Conservation (phyloP, 2,888 invertebrate genomes). For the Cheilosia grossa region DNA sequence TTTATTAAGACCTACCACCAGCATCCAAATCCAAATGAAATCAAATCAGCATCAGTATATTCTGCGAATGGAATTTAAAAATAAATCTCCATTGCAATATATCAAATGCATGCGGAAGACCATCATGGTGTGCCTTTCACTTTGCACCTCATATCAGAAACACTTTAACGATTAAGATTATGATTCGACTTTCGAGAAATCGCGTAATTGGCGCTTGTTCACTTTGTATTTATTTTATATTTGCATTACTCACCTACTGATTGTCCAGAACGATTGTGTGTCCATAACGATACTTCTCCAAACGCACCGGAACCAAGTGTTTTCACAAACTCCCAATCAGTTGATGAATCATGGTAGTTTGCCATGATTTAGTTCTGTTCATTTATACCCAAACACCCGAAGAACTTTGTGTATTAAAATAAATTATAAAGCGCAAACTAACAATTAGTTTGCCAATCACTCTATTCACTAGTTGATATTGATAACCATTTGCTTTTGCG, state of each 20-base stretch:
- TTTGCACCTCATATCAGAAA: neutral
- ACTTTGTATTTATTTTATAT: neutral
- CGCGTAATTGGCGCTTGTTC: neutral
- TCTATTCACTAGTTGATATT: too few species aligned
- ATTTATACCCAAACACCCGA: neutral
- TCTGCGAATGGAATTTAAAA: too few species aligned
- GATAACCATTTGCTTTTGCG: too few species aligned
- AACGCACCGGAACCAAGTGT: conserved; percentile 89
- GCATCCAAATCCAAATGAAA: too few species aligned
- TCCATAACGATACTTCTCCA: conserved; percentile 89
- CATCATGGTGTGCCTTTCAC: too few species aligned
- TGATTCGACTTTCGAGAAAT: neutral
- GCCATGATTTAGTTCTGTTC: neutral
- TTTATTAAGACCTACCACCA: too few species aligned
- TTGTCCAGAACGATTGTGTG: conserved; percentile 85
- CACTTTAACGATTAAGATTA: neutral
- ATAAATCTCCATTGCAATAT: too few species aligned
- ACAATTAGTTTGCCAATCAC: too few species aligned
- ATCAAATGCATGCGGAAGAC: too few species aligned
- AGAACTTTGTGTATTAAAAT: neutral
- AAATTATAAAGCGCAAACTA: neutral
- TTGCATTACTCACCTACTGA: conserved; percentile 84
- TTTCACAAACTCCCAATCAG: conserved; percentile 84
- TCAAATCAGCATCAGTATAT: too few species aligned
- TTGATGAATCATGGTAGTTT: neutral